These are phyloP conservation scores for Caradrina kadenii DNA, from an alignment of 2,888 invertebrate genomes.

Conservation along the genomic window DNA sequence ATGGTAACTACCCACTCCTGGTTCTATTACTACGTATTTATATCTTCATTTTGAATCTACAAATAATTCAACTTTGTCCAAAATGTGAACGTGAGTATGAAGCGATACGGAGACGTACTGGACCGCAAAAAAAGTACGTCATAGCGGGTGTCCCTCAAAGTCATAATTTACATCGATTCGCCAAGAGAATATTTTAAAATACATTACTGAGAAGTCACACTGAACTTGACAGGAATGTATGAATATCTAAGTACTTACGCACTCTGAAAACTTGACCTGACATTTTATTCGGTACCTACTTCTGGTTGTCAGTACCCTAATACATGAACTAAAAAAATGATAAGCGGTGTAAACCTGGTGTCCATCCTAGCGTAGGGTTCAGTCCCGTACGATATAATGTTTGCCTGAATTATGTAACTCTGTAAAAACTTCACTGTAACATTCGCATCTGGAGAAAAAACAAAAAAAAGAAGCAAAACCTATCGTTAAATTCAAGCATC, in stretches of 20 bases:
- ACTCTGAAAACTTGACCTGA: background rate
- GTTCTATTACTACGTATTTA: too few relatives aligned
- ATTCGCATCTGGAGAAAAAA: too few relatives aligned
- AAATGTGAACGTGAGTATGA: background rate
- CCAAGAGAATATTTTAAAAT: constrained; percentile 2
- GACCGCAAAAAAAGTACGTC: background rate
- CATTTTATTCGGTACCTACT: background rate
- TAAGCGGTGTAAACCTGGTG: too few relatives aligned
- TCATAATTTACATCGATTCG: background rate
- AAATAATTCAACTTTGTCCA: too few relatives aligned
- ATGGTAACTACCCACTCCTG: too few relatives aligned
- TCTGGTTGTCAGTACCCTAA: background rate
- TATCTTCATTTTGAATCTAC: too few relatives aligned
- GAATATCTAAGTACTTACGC: background rate
- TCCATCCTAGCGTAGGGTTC: too few relatives aligned
- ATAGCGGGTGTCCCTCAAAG: background rate
- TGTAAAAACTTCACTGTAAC: too few relatives aligned
- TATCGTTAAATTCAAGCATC: background rate
- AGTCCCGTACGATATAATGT: too few relatives aligned
- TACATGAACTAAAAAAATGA: too few relatives aligned
- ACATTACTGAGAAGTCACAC: background rate
- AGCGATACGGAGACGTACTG: background rate
- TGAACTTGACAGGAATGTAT: background rate
- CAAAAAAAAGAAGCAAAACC: too few relatives aligned
- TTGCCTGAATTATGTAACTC: too few relatives aligned